A percentile compares a stretch with the other conserved stretches of the same genome.
These are phyloP conservation scores for Condylostylus longicornis DNA, from an alignment of 1,140 invertebrate genomes.

Conservation along the genomic window DNA sequence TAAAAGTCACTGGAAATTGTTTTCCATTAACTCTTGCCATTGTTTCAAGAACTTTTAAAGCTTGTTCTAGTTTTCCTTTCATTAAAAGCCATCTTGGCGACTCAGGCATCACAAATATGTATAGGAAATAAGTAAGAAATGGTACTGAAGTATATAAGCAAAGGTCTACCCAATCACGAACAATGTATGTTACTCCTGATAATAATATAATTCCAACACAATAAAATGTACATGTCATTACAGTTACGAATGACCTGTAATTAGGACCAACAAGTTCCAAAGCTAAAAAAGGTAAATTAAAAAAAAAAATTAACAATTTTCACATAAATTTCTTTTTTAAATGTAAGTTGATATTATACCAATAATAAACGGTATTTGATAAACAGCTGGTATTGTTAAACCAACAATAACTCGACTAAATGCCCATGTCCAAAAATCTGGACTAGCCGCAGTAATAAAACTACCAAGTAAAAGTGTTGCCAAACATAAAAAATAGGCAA, in stretches of 20 bases:
- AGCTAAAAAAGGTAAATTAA: slow-evolving; percentile 38
- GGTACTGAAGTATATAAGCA: slow-evolving; percentile 66
- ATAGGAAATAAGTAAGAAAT: slow-evolving; percentile 68
- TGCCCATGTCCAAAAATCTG: slow-evolving; percentile 69
- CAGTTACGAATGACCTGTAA: slow-evolving; percentile 78
- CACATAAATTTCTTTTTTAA: neutral
- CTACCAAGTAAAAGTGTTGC: slow-evolving; percentile 61
- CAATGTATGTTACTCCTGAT: slow-evolving; percentile 63
- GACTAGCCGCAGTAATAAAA: slow-evolving; percentile 54
- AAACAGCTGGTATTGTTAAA: slow-evolving; percentile 78
- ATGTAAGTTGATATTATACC: slow-evolving; percentile 42
- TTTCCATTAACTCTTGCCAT: slow-evolving; percentile 63
- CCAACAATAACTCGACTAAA: slow-evolving; percentile 62
- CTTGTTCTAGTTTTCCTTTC: slow-evolving; percentile 62
- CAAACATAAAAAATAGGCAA: slow-evolving; percentile 69
- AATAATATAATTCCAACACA: slow-evolving; percentile 69
- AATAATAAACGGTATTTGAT: slow-evolving; percentile 88
- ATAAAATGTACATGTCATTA: slow-evolving; percentile 80
- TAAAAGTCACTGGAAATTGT: slow-evolving; percentile 54
- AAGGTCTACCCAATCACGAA: slow-evolving; percentile 65
- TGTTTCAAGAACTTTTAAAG: slow-evolving; percentile 55
- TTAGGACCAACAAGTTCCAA: slow-evolving; percentile 78
- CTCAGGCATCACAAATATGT: slow-evolving; percentile 73
- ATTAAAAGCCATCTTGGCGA: slow-evolving; percentile 73
- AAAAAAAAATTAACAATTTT: slow-evolving; percentile 4